A percentile compares a stretch with the other conserved stretches of the same genome.
These are phyloP conservation scores for Prorops nasuta DNA, from an alignment of 1,140 invertebrate genomes.

Conservation along the genomic window DNA sequence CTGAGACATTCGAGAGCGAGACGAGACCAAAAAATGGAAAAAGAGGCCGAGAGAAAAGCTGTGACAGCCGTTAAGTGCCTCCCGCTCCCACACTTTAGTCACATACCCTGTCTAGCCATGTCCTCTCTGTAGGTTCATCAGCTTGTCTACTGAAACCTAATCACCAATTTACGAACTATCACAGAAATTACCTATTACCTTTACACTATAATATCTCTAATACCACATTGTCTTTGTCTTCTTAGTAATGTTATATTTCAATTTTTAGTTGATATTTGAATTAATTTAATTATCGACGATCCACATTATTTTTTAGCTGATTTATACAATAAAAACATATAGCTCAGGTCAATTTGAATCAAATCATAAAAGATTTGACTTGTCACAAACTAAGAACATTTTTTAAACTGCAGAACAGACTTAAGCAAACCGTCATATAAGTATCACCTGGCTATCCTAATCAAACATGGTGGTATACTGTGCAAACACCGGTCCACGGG, in stretches of 20 bases:
- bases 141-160: constrained; percentile 47
- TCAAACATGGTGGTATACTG: constrained; percentile 48
- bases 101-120: constrained; percentile 1
- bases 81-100: constrained; percentile 27
- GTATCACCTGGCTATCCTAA: constrained; percentile 52
- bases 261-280: too few relatives aligned
- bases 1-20: too few relatives aligned
- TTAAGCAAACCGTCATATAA: too few relatives aligned
- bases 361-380: too few relatives aligned
- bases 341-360: too few relatives aligned
- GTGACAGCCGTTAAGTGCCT: constrained; percentile 53
- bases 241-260: too few relatives aligned
- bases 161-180: constrained; percentile 43
- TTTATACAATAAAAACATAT: too few relatives aligned
- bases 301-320: too few relatives aligned
- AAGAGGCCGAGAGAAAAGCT: constrained; percentile 43
- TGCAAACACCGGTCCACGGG: constrained; percentile 35
- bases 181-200: constrained; percentile 42
- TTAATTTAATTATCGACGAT: too few relatives aligned
- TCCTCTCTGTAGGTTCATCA: constrained; percentile 6
- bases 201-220: constrained; percentile 37
- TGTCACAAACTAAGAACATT: too few relatives aligned
- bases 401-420: too few relatives aligned
- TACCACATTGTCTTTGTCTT: too few relatives aligned
- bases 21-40: constrained; percentile 34